Conservation (phyloP, 2,888 invertebrate genomes). For the Malthinus flaveolus region DNA sequence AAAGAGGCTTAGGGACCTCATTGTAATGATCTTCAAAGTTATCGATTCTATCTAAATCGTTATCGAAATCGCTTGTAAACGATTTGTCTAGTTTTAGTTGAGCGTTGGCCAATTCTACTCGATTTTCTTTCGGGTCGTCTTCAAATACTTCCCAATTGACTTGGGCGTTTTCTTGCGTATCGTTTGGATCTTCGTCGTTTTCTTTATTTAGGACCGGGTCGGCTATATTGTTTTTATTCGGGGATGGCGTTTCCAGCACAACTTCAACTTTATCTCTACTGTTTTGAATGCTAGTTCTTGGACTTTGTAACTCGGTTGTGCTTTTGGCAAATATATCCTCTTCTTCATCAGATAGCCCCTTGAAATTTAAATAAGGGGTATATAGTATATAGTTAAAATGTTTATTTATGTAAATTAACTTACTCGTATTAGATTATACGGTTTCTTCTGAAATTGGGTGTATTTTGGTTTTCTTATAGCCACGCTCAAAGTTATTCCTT, state of each 20-base stretch:
- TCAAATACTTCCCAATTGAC: conserved; percentile 42
- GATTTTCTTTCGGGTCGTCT: conserved; percentile 29
- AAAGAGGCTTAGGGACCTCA: conserved; percentile 58
- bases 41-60: conserved; percentile 56
- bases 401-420: conserved; percentile 29
- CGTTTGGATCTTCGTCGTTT: not conserved
- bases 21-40: conserved; percentile 43
- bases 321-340: conserved; percentile 61
- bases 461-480: conserved; percentile 61
- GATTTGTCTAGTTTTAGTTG: conserved; percentile 11
- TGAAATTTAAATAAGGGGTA: conserved; percentile 52
- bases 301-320: conserved; percentile 45
- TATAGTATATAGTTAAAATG: no score
- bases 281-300: conserved; percentile 33
- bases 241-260: not conserved
- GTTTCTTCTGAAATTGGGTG: conserved; percentile 43
- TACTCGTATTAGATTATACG: conserved; percentile 47
- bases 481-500: conserved; percentile 60
- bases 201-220: not conserved
- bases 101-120: not conserved
- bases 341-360: conserved; percentile 51
- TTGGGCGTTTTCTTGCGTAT: not conserved
- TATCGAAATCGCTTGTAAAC: conserved; percentile 23
- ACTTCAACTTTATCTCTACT: not conserved
- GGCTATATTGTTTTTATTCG: not conserved